Evolutionary conservation across 2,113 vertebrate species (phyloP), one percentile per base, ranked within the genome.

Genomic region (Sminthopsis crassicaudata): DNA sequence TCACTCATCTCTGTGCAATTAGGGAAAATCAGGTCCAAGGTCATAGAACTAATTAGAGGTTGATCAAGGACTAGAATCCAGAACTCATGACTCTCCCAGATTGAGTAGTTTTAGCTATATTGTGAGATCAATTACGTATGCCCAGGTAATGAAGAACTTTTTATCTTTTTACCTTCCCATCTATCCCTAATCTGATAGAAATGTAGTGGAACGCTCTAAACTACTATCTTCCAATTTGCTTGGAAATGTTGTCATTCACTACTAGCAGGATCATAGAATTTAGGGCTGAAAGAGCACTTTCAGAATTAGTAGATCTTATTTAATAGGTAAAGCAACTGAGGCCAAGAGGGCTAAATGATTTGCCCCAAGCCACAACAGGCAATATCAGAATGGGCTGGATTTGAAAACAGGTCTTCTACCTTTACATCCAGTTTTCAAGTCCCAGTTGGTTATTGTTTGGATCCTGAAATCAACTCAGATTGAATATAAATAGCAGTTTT

Each of bases 291-390:
- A 76, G 60, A 76, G 36, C 36, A 19, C 60, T n/a, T 67, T 67
- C 60, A 67, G 11, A 76, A 42, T 8, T 84, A 97, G 57, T 90
- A 91, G 53, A 90, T 97, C 96, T 97, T 91, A 25, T 96, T 94
- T 92, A 94, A 95, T 95, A 94, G 95, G 92, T 96, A 97, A 98
- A 42, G 96, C 97, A 84, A 96, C 30, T 92, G 90, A 95, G 93
- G 42, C 55, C 53, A 0, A 0, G n/a, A n/a, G 90, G 95, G 46
- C 57, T 30, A 51, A 24, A 7, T 46, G 19, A 23, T 53, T 36
- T 19, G 16, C 27, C 93, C 97, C 97, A 97, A 97, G 95, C 95
- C 96, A 84, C 53, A 19, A 42, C 22, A 9, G 27, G 91, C 24
- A 90, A 93, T 93, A 36, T 19, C 7, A 26, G 90, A 46, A 84